A percentile compares a stretch with the other conserved stretches of the same genome.
Conservation (phyloP, 64 coral and sea anemone species). For the Exaiptasia diaphana region DNA sequence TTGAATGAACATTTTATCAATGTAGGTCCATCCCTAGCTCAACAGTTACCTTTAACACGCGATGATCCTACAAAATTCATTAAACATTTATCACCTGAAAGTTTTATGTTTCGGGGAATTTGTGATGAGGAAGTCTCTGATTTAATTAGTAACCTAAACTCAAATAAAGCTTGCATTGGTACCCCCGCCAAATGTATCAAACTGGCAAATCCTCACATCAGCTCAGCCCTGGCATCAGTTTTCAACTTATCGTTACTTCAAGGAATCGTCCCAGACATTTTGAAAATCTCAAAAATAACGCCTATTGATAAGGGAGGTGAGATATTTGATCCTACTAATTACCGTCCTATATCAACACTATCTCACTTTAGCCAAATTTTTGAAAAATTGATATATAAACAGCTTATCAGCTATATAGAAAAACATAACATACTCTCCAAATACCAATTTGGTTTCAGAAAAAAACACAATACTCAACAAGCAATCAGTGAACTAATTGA, state of each 20-base stretch:
- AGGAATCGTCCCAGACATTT: conserved; percentile 28
- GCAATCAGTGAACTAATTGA: conserved; percentile 15
- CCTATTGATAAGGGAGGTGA: conserved; percentile 31
- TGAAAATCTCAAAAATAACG: conserved; percentile 40
- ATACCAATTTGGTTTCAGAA: conserved; percentile 39
- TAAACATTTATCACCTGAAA: background rate
- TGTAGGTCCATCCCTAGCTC: conserved; percentile 14
- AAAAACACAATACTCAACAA: background rate
- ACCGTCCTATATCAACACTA: background rate
- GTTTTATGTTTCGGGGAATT: conserved; percentile 54
- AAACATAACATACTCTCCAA: conserved; percentile 5
- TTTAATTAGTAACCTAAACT: conserved; percentile 7
- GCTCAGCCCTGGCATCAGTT: background rate
- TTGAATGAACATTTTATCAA: conserved; percentile 52
- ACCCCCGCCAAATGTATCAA: conserved; percentile 22
- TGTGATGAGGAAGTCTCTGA: conserved; percentile 10
- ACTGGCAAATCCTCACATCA: conserved; percentile 2
- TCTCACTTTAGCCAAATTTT: conserved; percentile 32
- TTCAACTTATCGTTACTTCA: conserved; percentile 27
- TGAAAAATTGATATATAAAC: conserved; percentile 23
- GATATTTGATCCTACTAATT: conserved; percentile 22
- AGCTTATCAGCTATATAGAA: conserved; percentile 19
- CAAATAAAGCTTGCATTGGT: conserved; percentile 23
- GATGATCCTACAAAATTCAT: conserved; percentile 18
- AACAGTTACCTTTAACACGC: conserved; percentile 22